Evolutionary conservation across 2,888 invertebrate genomes (phyloP).

Genomic region (Dexiosoma caninum): DNA sequence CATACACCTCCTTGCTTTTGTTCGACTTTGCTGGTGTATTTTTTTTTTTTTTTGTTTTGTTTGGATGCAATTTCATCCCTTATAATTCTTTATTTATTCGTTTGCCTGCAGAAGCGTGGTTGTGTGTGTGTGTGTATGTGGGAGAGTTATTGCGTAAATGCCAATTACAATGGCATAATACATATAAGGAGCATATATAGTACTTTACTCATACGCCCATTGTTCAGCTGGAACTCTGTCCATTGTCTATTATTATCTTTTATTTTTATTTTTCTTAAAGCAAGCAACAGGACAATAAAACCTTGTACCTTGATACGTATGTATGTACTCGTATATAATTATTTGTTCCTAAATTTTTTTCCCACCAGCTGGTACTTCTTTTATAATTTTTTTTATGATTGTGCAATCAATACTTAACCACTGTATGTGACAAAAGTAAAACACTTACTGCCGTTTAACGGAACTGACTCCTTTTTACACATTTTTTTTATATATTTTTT

Average conservation of each 20-base stretch:
- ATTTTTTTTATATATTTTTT: no score
- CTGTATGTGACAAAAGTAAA: slow-evolving; percentile 4
- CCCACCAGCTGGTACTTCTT: slow-evolving; percentile 34
- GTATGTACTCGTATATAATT: slow-evolving; percentile 17
- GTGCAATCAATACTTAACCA: not conserved
- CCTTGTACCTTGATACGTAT: not conserved
- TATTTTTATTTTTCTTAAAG: not conserved
- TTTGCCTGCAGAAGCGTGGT: not conserved
- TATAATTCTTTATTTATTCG: slow-evolving; percentile 22
- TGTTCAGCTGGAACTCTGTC: slow-evolving; percentile 27
- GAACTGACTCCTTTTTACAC: no score
- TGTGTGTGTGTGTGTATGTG: not conserved
- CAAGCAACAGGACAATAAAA: not conserved
- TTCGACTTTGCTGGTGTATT: not conserved
- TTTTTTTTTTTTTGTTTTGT: not conserved
- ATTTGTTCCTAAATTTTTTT: slow-evolving; percentile 31
- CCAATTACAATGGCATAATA: slow-evolving; percentile 62
- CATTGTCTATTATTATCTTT: not conserved
- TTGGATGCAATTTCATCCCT: slow-evolving; percentile 64
- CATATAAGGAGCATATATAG: slow-evolving; percentile 1
- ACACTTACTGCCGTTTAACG: not conserved
- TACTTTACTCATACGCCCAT: slow-evolving; percentile 43
- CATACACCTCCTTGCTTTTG: not conserved
- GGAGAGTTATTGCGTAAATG: slow-evolving; percentile 59
- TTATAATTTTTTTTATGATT: slow-evolving; percentile 12